A percentile compares a stretch with the other conserved stretches of the same genome.
phyloP scores from a whole-genome alignment of 2,113 vertebrate genomes.

The Cinclus mexicanus region DNA sequence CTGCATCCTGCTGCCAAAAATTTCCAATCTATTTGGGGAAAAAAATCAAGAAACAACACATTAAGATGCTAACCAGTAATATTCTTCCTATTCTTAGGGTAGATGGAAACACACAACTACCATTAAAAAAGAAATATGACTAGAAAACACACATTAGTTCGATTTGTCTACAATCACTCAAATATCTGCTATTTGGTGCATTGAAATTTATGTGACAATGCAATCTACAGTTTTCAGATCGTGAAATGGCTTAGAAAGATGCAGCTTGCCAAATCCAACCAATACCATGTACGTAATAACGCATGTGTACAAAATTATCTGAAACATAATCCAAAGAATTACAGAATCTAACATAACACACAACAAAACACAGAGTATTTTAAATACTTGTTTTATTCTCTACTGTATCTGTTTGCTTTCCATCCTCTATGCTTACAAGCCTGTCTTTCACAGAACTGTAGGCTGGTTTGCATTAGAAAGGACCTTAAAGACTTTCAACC shows the following conservation, averaged over 20 bases:
- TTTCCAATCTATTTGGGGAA: constrained; percentile 77
- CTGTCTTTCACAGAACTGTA: background rate
- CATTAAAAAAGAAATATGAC: background rate
- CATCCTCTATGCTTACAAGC: rapidly evolving
- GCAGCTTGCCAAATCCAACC: background rate
- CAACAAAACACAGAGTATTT: background rate
- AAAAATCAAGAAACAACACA: background rate
- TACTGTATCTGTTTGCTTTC: background rate
- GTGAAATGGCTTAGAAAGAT: background rate
- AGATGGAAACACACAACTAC: background rate
- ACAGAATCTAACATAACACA: background rate
- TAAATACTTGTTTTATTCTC: background rate
- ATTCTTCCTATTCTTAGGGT: background rate
- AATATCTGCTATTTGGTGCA: background rate
- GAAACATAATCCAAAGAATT: background rate
- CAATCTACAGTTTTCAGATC: background rate
- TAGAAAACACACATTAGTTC: background rate
- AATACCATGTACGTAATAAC: rapidly evolving
- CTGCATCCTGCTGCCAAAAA: constrained; percentile 85
- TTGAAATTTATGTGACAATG: background rate
- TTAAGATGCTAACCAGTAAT: background rate
- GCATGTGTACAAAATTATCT: rapidly evolving
- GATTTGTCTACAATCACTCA: background rate
- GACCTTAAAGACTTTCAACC: background rate
- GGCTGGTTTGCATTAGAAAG: background rate